These are phyloP conservation scores for Orthonyx spaldingii DNA, from an alignment of 2,113 vertebrate species.

Conservation along the genomic window DNA sequence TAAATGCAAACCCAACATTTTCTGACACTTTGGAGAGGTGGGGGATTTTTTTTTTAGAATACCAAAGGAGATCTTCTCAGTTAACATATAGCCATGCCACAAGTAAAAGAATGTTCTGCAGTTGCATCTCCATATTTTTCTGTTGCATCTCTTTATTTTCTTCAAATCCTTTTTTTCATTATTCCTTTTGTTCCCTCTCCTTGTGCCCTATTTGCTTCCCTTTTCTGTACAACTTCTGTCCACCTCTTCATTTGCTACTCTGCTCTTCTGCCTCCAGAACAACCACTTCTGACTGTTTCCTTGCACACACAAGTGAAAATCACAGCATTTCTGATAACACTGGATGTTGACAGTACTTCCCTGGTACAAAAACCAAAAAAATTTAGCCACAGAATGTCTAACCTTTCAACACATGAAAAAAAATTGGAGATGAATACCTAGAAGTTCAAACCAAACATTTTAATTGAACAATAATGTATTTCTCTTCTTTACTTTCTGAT, in stretches of 20 bases:
- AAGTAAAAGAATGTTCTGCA: background rate
- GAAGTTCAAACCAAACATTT: background rate
- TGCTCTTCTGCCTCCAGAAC: background rate
- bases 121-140: background rate
- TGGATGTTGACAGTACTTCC: background rate
- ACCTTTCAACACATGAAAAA: background rate
- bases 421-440: background rate
- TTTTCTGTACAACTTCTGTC: background rate
- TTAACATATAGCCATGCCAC: background rate
- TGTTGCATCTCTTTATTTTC: background rate
- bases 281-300: background rate
- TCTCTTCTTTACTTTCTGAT: background rate
- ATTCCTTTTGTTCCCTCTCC: background rate
- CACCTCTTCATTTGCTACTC: background rate
- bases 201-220: background rate
- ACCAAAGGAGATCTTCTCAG: background rate
- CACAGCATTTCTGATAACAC: background rate
- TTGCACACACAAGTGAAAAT: background rate
- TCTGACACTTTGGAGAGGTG: background rate
- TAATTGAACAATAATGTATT: background rate
- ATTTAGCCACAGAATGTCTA: background rate
- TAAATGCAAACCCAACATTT: background rate
- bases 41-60: background rate
- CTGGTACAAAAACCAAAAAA: background rate
- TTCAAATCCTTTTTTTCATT: background rate